These are phyloP conservation scores for Acrocephalus arundinaceus DNA, from an alignment of 2,113 vertebrate genomes.

Conservation along the genomic window DNA sequence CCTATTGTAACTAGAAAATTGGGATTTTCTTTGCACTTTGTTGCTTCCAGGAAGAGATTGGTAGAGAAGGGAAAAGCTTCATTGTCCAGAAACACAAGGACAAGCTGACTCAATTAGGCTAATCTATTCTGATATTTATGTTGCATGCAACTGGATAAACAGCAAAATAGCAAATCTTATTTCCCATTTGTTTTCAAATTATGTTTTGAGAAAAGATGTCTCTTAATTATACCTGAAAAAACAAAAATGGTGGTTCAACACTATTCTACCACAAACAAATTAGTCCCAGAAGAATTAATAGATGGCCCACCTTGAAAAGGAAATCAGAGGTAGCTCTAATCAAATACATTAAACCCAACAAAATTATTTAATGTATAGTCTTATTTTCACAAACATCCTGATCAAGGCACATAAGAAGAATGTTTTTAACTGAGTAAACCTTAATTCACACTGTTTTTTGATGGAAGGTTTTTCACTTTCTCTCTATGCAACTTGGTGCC, in stretches of 20 bases:
- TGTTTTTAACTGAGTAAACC: not conserved
- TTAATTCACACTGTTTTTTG: not conserved
- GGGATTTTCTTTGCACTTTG: not conserved
- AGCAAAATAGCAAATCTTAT: not conserved
- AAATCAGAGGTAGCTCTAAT: not conserved
- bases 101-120: not conserved
- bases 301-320: not conserved
- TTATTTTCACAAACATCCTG: not conserved
- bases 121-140: not conserved
- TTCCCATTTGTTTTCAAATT: not conserved
- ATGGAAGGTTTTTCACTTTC: not conserved
- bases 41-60: not conserved
- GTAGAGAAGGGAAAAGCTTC: not conserved
- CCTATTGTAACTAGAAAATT: not conserved
- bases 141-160: not conserved
- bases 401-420: not conserved
- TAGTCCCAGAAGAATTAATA: not conserved
- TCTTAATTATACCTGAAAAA: not conserved
- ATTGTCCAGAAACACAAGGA: not conserved
- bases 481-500: conserved; percentile 74
- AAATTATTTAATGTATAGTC: not conserved
- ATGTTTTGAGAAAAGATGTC: not conserved
- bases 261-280: not conserved
- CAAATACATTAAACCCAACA: not conserved
- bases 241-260: not conserved